These are phyloP conservation scores for Drosophila engyochracea DNA, from an alignment of 2,888 invertebrate genomes.

Conservation along the genomic window DNA sequence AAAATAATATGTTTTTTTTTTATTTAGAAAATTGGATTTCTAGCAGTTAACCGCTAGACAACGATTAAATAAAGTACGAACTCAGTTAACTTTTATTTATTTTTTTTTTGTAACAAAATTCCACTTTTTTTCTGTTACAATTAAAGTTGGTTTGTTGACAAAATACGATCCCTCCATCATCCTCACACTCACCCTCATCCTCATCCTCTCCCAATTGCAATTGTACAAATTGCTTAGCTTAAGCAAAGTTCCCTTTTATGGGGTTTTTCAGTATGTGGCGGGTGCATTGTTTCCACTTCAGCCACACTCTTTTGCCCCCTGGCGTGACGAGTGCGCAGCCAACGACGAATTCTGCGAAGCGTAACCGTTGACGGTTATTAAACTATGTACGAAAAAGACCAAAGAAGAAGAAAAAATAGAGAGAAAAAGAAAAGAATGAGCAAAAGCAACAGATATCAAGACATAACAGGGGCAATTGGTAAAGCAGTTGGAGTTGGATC, in stretches of 20 bases:
- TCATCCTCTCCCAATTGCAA: background rate
- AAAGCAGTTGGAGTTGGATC: constrained; percentile 8
- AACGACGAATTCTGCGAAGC: constrained; percentile 68
- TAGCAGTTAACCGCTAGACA: too few species aligned
- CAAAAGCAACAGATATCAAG: constrained; percentile 52
- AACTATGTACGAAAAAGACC: constrained; percentile 56
- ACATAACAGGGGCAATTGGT: constrained; percentile 22
- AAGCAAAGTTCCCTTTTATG: constrained; percentile 33
- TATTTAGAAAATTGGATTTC: background rate
- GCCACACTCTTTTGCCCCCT: background rate
- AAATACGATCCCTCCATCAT: background rate
- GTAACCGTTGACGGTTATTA: constrained; percentile 81
- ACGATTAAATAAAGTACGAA: too few species aligned
- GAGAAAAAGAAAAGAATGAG: constrained; percentile 1
- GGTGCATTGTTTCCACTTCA: constrained; percentile 9
- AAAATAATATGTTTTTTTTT: background rate
- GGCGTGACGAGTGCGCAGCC: constrained; percentile 25
- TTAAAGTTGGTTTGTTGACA: background rate
- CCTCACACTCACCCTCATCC: background rate
- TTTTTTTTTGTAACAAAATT: background rate
- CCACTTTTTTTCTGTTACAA: background rate
- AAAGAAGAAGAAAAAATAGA: constrained; percentile 12
- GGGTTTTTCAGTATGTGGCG: constrained; percentile 15
- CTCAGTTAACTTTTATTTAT: background rate
- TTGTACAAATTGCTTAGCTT: constrained; percentile 31